These are phyloP conservation scores for Leptogaster cylindrica DNA, from an alignment of 2,888 invertebrate genomes.

Conservation along the genomic window DNA sequence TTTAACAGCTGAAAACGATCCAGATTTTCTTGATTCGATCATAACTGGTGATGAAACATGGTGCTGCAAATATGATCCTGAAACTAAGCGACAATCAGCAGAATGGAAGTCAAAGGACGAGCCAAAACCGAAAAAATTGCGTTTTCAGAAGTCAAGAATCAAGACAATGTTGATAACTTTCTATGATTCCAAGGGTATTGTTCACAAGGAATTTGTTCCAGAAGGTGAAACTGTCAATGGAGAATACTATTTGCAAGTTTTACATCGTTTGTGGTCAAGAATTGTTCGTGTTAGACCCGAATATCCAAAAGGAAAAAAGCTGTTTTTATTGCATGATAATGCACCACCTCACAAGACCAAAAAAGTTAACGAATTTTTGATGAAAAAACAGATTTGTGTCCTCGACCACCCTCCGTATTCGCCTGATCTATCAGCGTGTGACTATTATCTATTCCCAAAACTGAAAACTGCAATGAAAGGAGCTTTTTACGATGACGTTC, in stretches of 20 bases:
- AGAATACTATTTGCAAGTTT: slow-evolving; percentile 17
- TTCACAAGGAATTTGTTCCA: slow-evolving; percentile 43
- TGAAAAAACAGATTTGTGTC: background rate
- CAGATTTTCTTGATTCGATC: too few relatives aligned
- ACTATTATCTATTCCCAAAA: slow-evolving; percentile 22
- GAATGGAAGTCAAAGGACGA: slow-evolving; percentile 21
- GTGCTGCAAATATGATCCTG: slow-evolving; percentile 23
- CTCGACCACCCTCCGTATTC: slow-evolving; percentile 15
- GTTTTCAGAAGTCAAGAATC: slow-evolving; percentile 5
- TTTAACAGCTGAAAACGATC: slow-evolving; percentile 12
- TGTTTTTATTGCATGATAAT: slow-evolving; percentile 18
- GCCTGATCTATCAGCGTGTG: slow-evolving; percentile 25
- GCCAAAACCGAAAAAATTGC: slow-evolving; percentile 16
- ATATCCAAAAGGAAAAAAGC: background rate
- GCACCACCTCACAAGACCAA: background rate
- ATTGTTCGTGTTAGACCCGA: slow-evolving; percentile 25
- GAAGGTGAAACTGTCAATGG: slow-evolving; percentile 15
- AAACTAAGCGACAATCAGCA: slow-evolving; percentile 36
- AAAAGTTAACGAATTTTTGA: background rate
- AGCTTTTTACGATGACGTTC: too few relatives aligned
- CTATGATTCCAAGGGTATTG: slow-evolving; percentile 41
- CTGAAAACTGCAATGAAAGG: too few relatives aligned
- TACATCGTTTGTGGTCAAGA: slow-evolving; percentile 21
- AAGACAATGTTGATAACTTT: slow-evolving; percentile 44
- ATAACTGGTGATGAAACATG: slow-evolving; percentile 41